Percentiles rank a stretch among this genome's conserved stretches.
These are phyloP conservation scores for Drosophila mayaguana DNA, from an alignment of 2,888 invertebrate species.

Conservation along the genomic window DNA sequence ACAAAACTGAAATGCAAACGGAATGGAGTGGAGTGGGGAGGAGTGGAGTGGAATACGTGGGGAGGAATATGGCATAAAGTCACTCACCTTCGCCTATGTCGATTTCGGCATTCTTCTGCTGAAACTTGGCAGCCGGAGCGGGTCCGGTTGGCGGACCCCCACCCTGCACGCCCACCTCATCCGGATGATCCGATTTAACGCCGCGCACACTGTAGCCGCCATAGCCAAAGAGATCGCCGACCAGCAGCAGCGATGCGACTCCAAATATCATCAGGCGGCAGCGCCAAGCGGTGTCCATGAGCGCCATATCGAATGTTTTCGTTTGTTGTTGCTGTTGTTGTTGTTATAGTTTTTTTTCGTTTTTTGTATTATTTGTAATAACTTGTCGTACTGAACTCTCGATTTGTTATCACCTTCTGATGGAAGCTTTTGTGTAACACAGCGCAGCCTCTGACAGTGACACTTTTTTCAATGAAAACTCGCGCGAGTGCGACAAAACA, in stretches of 20 bases:
- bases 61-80: constrained; percentile 14
- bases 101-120: constrained; percentile 84
- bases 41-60: background rate
- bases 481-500: constrained; percentile 24
- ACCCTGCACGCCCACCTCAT: constrained; percentile 68
- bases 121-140: constrained; percentile 81
- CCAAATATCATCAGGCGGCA: constrained; percentile 84
- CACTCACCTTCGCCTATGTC: constrained; percentile 84
- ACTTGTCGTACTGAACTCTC: constrained; percentile 7
- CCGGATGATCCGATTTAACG: constrained; percentile 83
- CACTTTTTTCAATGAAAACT: constrained; percentile 60
- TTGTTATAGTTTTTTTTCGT: background rate
- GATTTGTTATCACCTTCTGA: constrained; percentile 34
- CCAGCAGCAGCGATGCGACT: constrained; percentile 83
- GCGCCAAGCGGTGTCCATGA: constrained; percentile 85
- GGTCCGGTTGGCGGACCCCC: constrained; percentile 68
- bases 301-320: constrained; percentile 46
- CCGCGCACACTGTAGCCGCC: constrained; percentile 82
- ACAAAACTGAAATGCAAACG: constrained; percentile 35
- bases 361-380: background rate
- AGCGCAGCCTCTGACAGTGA: constrained; percentile 27
- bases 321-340: no score
- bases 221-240: constrained; percentile 85
- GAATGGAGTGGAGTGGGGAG: no score
- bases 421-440: background rate